These are phyloP conservation scores for Chrysocyon brachyurus DNA, from an alignment of 2,797 vertebrate genomes.

Conservation along the genomic window DNA sequence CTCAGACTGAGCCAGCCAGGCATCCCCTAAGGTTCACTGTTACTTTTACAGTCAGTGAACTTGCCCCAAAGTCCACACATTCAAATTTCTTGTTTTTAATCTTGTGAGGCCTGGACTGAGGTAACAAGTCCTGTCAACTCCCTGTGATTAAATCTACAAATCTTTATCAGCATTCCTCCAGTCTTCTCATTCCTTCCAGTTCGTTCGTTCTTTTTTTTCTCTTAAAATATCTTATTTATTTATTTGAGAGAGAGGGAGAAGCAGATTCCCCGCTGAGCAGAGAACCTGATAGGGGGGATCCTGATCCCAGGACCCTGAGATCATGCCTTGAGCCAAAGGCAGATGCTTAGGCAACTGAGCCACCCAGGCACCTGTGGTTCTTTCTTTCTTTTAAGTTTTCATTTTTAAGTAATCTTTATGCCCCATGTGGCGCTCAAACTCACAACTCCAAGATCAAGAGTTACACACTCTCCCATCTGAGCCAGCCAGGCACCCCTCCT, in stretches of 20 bases:
- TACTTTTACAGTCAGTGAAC: background rate
- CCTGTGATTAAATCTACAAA: background rate
- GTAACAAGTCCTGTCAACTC: constrained; percentile 30
- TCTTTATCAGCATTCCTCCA: background rate
- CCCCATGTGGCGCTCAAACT: background rate
- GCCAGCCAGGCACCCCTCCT: background rate
- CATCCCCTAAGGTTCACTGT: background rate
- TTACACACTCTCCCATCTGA: background rate
- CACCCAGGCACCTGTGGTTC: too few relatives aligned
- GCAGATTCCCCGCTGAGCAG: too few relatives aligned
- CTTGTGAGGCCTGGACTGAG: background rate
- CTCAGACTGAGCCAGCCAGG: background rate
- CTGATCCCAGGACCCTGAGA: too few relatives aligned
- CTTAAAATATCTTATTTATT: too few relatives aligned
- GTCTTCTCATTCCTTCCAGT: background rate
- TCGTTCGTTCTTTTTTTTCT: too few relatives aligned
- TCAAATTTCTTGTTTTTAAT: constrained; percentile 11
- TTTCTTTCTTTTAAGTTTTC: background rate
- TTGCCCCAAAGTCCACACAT: background rate
- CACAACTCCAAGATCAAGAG: background rate
- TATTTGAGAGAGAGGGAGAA: too few relatives aligned
- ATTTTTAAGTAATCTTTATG: background rate
- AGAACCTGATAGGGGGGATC: too few relatives aligned
- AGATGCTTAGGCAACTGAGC: too few relatives aligned
- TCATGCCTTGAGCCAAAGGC: too few relatives aligned